Base-by-base conservation (phyloP, 2,797 vertebrate species). In the Bovichtus diacanthus region DNA sequence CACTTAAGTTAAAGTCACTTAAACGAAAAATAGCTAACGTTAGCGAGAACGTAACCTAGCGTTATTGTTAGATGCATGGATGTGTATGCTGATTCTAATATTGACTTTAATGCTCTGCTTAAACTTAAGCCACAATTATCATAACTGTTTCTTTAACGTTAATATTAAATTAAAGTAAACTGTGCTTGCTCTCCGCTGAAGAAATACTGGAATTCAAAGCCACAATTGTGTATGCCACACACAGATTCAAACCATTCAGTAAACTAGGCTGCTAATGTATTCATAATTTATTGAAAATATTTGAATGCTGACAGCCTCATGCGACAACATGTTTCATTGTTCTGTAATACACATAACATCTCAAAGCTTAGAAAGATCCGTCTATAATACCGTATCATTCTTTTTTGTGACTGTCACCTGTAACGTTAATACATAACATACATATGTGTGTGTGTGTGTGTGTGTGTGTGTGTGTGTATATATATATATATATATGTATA, bases 171-270 rank as follows among this genome's bases (percentile, higher is more conserved):
- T 13, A 6, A 23, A 6, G 6, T 21, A 31, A 39, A 2, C 5
- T 23, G 4, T 29, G 0, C 3, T 16, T 44, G n/a, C 6, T 12
- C 1, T 16, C 16, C 1, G 1, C 3, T 47, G 15, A 5, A 43
- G 3, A 0, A 54, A 15, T 6, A 36, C 19, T 34, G 18, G 3
- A 5, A 18, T 46, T 47, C 7, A 29, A 41, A 29, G 46, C 2
- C 1, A 2, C 18, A 43, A 43, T 6, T 9, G 9, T 43, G n/a
- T 13, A 31, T 16, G 4, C 0, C 6, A 53, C 36, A 53, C 36
- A 44, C 10, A 54, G 1, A 34, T 34, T 9, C 18, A 51, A 43
- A 0, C 2, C 19, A 16, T 15, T 21, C 6, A 49, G 9, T 34
- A 9, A 7, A 34, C 31, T 34, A 34, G 34, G 31, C 31, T 34